Evolutionary conservation across 1,140 invertebrate species (phyloP).

Genomic region (Aphis gossypii): DNA sequence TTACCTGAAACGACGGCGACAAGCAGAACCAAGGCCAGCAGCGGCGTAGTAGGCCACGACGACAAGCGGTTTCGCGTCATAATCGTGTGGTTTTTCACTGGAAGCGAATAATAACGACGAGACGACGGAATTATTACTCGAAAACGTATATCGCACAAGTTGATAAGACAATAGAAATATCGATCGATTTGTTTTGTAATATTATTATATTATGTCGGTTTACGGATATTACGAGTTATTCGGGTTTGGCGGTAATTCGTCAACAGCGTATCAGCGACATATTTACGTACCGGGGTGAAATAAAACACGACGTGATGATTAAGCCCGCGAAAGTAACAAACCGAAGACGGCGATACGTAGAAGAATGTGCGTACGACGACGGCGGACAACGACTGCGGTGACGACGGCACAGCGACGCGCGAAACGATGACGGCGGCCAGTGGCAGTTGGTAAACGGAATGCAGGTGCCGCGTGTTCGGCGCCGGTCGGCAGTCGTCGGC

Average conservation of each 20-base stretch:
- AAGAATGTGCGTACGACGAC: not conserved
- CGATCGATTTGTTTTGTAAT: not conserved
- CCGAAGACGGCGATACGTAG: not conserved
- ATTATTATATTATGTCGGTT: no score
- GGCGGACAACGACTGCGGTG: not conserved
- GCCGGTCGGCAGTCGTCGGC: not conserved
- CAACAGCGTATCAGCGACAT: not conserved
- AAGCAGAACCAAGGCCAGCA: not conserved
- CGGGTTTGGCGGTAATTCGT: not conserved
- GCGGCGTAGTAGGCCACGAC: not conserved
- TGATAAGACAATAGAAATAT: not conserved
- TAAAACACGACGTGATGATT: not conserved
- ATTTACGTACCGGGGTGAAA: not conserved
- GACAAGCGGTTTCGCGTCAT: not conserved
- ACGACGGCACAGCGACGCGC: not conserved
- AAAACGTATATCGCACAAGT: not conserved
- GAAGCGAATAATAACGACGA: not conserved
- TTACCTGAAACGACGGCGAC: slow-evolving; percentile 8
- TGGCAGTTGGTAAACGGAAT: not conserved
- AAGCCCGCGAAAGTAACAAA: not conserved
- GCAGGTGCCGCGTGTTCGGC: slow-evolving; percentile 43
- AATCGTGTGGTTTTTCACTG: not conserved
- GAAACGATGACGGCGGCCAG: slow-evolving; percentile 10
- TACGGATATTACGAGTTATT: not conserved
- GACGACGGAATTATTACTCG: not conserved